Conservation (phyloP, 2,888 invertebrate species). For the Sinodicranocentrus sp. region DNA sequence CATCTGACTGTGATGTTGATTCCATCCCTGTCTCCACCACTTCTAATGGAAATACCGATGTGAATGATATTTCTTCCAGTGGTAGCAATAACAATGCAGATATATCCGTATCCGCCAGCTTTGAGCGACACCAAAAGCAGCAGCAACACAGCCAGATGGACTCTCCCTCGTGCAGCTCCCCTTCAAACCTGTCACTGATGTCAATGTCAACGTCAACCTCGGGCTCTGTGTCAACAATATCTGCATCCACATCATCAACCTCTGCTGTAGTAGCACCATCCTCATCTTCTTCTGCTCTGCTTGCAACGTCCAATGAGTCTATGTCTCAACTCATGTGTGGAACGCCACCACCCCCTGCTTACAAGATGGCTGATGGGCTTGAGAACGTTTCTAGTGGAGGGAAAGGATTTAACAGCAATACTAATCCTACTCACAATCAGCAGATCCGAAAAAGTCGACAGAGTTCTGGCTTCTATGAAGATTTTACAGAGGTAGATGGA, state of each 20-base stretch:
- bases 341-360: conserved; percentile 53
- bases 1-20: conserved; percentile 33
- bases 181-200: conserved; percentile 60
- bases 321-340: conserved; percentile 44
- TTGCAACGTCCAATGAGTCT: conserved; percentile 47
- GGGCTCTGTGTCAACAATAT: conserved; percentile 57
- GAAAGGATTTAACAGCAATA: conserved; percentile 33
- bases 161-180: conserved; percentile 50
- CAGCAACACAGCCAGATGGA: conserved; percentile 34
- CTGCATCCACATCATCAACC: conserved; percentile 52
- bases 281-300: conserved; percentile 33
- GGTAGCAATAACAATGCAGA: conserved; percentile 16
- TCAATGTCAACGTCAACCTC: conserved; percentile 64
- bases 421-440: conserved; percentile 22
- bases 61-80: conserved; percentile 40
- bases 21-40: conserved; percentile 1
- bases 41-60: conserved; percentile 23
- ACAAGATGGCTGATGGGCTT: conserved; percentile 60
- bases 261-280: conserved; percentile 37
- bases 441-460: conserved; percentile 39
- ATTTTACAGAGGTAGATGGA: conserved; percentile 23
- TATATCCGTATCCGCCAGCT: background rate
- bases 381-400: conserved; percentile 23
- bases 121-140: conserved; percentile 10
- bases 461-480: conserved; percentile 52